Base-by-base conservation (phyloP, 2,113 vertebrate species). In the Poeciliopsis retropinna region DNA sequence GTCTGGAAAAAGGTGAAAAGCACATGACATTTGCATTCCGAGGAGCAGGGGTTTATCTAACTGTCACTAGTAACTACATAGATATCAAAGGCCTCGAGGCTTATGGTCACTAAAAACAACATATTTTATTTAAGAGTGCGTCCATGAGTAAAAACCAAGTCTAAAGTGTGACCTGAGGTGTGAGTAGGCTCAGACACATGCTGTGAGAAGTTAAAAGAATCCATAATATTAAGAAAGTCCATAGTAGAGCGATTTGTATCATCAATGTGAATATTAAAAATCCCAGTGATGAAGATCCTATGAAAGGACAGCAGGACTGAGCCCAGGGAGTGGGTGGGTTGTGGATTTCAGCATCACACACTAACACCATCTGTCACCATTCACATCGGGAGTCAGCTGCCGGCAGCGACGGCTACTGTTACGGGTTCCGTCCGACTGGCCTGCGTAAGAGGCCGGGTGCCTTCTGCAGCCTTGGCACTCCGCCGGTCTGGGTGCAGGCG, bases 291-390 rank as follows among this genome's bases (percentile, higher is more conserved):
- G 32, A 34, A 34, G 9, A 34, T 34, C 32, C 32, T 34, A 32
- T 32, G 32, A 9, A 34, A 34, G 32, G 2, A 6, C 67, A 76
- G 44, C 19, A 34, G 39, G 73, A 41, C 39, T 39, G 39, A 44
- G 41, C 41, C 41, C 3, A 5, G 41, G 41, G 41, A 44, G 32
- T 39, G 6, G 22, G 14, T 31, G 31, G 31, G 11, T 19, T 60
- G 19, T 79, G 81, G 89, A 83, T 86, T 87, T 89, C 39, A 14
- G 39, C 39, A 41, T 41, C 39, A 14, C 86, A 89, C 87, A 84
- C 70, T 76, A 80, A 78, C 91, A 77, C 92, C 93, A 94, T 93
- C 94, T 94, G 94, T 89, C 88, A 79, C 81, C 70, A 67, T 69
- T 83, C 80, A 41, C 72, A 81, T 82, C 69, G 66, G 73, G 71